These are phyloP conservation scores for Botrylloides violaceus DNA, from an alignment of 23 tunicate genomes.

Conservation along the genomic window DNA sequence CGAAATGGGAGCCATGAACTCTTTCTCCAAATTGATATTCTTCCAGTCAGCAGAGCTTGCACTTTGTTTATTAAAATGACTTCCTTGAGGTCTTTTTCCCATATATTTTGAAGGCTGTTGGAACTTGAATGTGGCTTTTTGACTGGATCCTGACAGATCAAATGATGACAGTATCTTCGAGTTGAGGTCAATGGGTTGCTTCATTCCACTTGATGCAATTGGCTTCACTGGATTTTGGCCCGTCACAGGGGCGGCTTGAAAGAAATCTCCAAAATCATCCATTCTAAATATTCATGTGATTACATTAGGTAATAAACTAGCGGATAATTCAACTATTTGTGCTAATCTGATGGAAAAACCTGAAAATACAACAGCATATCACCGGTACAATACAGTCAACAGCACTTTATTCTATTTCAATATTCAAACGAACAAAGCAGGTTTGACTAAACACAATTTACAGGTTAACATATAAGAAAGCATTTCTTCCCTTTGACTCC, in stretches of 20 bases:
- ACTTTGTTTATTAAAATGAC: neutral
- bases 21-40: neutral
- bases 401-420: no score
- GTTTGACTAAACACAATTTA: no score
- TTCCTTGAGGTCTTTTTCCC: neutral
- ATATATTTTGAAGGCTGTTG: neutral
- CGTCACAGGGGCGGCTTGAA: conserved; percentile 48
- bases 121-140: conserved; percentile 19
- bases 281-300: no score
- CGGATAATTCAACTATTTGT: no score
- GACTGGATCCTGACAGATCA: conserved; percentile 1
- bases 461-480: no score
- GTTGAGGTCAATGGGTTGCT: conserved; percentile 10
- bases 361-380: no score
- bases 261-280: conserved; percentile 79
- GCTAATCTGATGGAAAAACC: no score
- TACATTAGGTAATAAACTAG: no score
- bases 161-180: conserved; percentile 14
- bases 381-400: no score
- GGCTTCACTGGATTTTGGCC: neutral
- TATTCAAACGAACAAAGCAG: no score
- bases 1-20: conserved; percentile 5
- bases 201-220: neutral
- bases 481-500: no score
- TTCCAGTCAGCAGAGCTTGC: conserved; percentile 17